These are phyloP conservation scores for Suricata suricatta DNA, from an alignment of 2,113 vertebrate genomes.

Conservation along the genomic window DNA sequence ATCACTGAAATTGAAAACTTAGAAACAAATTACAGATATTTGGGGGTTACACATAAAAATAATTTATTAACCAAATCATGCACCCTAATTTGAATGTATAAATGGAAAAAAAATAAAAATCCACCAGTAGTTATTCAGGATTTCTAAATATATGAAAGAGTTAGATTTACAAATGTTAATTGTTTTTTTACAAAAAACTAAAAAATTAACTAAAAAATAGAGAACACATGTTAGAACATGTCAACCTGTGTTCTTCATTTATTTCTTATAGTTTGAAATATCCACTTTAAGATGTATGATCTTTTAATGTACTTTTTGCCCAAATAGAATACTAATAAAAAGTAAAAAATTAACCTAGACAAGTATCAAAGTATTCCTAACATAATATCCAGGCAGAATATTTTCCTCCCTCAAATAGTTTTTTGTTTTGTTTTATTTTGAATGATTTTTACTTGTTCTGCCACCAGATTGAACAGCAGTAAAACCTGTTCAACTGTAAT, in stretches of 20 bases:
- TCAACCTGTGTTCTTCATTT: background rate
- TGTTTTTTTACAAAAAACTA: background rate
- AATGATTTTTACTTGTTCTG: constrained; percentile 34
- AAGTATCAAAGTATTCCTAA: background rate
- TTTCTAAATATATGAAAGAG: background rate
- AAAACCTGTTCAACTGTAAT: constrained; percentile 36
- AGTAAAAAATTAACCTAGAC: background rate
- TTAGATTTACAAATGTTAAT: background rate
- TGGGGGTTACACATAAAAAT: constrained; percentile 54
- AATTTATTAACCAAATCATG: constrained; percentile 59
- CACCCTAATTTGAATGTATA: background rate
- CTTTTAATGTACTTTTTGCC: background rate
- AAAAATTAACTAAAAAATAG: background rate
- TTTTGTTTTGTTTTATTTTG: background rate
- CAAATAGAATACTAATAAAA: background rate
- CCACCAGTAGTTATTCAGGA: background rate
- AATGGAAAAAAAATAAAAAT: background rate
- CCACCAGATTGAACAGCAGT: background rate
- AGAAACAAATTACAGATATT: constrained; percentile 50
- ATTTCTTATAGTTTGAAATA: background rate
- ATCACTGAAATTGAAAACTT: constrained; percentile 53
- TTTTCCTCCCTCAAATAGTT: background rate
- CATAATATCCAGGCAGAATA: background rate
- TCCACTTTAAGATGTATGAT: background rate
- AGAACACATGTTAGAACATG: background rate